Evolutionary conservation across 2,888 invertebrate species (phyloP).

Genomic region (Archips crataeganus): DNA sequence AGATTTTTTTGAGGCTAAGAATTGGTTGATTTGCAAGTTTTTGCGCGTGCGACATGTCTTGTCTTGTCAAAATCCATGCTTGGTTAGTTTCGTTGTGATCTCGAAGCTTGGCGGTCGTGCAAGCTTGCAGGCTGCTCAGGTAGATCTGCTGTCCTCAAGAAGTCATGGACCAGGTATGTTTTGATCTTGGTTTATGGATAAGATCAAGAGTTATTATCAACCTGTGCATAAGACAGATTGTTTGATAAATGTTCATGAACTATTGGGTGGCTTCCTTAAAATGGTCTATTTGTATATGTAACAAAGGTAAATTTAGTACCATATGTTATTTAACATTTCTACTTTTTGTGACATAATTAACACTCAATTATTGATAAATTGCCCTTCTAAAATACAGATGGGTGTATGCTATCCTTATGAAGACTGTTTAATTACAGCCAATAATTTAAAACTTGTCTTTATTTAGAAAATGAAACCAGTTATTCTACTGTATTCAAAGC

Average conservation of each 20-base stretch:
- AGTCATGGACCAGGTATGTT: slow-evolving; percentile 32
- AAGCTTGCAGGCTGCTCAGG: neutral
- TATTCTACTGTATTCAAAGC: neutral
- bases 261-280: neutral
- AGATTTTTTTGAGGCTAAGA: slow-evolving; percentile 27
- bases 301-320: neutral
- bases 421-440: neutral
- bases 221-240: neutral
- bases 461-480: neutral
- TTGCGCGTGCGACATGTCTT: slow-evolving; percentile 39
- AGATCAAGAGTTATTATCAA: slow-evolving; percentile 6
- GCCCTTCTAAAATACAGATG: too few species aligned
- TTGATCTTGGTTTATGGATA: slow-evolving; percentile 17
- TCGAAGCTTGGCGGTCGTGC: neutral
- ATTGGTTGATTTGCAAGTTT: slow-evolving; percentile 30
- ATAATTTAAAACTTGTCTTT: neutral
- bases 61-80: slow-evolving; percentile 52
- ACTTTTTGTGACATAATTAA: neutral
- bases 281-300: too few species aligned
- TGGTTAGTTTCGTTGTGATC: slow-evolving; percentile 26
- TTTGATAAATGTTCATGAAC: neutral
- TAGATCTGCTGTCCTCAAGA: slow-evolving; percentile 5
- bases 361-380: neutral
- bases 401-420: neutral
- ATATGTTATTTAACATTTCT: neutral